A percentile compares a stretch with the other conserved stretches of the same genome.
Evolutionary conservation across 1,140 invertebrate species (phyloP).

Genomic region (Pseudomyrmex pallidus): DNA sequence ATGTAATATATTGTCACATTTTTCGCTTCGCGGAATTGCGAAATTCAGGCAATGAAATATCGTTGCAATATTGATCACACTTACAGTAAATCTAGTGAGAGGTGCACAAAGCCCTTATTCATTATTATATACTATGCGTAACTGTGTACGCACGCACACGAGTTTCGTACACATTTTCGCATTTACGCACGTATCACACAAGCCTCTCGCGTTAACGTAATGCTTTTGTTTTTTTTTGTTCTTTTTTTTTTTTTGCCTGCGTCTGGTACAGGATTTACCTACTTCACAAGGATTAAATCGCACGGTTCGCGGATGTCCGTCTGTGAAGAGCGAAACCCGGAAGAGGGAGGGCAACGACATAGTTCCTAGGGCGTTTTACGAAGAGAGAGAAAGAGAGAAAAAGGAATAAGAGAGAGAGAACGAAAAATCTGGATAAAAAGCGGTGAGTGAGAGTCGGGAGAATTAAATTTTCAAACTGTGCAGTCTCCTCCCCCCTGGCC

Average conservation of each 20-base stretch:
- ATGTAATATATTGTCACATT: too few relatives aligned
- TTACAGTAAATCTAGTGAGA: conserved; percentile 12
- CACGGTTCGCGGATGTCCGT: conserved; percentile 40
- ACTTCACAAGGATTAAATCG: conserved; percentile 55
- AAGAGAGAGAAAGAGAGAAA: not conserved
- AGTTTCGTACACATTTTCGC: not conserved
- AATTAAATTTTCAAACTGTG: conserved; percentile 64
- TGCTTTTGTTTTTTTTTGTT: conserved; percentile 44
- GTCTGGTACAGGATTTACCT: conserved; percentile 37
- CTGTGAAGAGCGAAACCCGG: conserved; percentile 33
- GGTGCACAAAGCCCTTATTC: not conserved
- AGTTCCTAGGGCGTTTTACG: not conserved
- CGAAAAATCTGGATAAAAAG: conserved; percentile 31
- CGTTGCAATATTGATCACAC: conserved; percentile 9
- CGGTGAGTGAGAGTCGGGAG: conserved; percentile 32
- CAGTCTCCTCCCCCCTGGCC: not conserved
- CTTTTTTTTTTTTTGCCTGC: conserved; percentile 6
- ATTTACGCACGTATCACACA: conserved; percentile 31
- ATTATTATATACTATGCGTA: not conserved
- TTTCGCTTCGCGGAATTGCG: not conserved
- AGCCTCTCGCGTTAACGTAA: conserved; percentile 33
- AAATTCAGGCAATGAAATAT: not conserved
- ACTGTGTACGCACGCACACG: not conserved
- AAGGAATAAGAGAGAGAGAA: not conserved
- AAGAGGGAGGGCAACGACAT: conserved; percentile 33